These are phyloP conservation scores for Phyllostomus hastatus DNA, from an alignment of 2,113 vertebrate genomes.

Conservation along the genomic window DNA sequence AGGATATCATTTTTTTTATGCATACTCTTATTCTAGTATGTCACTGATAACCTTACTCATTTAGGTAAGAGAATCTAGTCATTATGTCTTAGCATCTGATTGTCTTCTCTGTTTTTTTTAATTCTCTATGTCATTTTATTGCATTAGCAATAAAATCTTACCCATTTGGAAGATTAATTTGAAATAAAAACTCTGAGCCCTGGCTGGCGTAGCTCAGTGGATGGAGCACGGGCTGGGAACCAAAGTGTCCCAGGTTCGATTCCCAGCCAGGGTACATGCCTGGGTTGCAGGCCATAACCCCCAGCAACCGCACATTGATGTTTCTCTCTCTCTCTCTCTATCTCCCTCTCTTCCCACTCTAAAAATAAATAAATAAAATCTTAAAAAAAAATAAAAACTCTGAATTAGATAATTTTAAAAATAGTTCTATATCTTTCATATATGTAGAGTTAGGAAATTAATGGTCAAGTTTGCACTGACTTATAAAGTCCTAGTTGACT, in stretches of 20 bases:
- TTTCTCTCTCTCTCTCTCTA: no score
- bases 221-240: no score
- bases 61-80: background rate
- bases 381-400: background rate
- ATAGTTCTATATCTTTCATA: background rate
- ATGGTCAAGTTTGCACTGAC: background rate
- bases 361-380: no score
- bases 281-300: no score
- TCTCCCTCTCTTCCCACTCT: no score
- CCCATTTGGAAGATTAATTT: background rate
- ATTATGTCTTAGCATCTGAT: background rate
- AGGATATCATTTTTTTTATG: background rate
- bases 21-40: background rate
- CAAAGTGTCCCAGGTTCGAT: no score
- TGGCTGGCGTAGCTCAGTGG: no score
- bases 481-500: background rate
- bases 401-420: background rate
- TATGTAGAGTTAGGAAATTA: background rate
- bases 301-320: no score
- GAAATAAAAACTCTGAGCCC: background rate
- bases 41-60: background rate
- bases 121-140: background rate
- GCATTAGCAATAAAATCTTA: background rate
- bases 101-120: background rate
- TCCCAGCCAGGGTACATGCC: no score